Evolutionary conservation across 2,113 vertebrate genomes (phyloP).

Genomic region (Crocuta crocuta): DNA sequence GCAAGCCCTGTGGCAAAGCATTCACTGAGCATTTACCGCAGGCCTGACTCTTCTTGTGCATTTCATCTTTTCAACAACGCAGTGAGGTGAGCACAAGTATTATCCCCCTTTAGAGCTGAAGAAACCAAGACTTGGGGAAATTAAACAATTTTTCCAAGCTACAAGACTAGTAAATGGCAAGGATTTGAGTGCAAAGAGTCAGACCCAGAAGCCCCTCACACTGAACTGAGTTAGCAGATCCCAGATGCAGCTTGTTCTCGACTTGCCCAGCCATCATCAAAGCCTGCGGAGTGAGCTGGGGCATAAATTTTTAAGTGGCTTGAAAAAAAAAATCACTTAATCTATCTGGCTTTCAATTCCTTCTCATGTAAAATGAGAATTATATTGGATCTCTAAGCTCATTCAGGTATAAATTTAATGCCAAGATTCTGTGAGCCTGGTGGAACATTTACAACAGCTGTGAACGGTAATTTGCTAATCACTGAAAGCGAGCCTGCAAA

Average conservation of each 20-base stretch:
- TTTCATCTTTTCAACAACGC: background rate
- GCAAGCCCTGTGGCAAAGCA: background rate
- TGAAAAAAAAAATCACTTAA: constrained; percentile 47
- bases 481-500: background rate
- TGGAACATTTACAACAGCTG: background rate
- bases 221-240: background rate
- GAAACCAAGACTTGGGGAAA: background rate
- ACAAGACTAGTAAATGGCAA: background rate
- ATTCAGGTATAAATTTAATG: constrained; percentile 44
- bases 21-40: background rate
- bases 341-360: constrained; percentile 37
- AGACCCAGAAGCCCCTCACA: background rate
- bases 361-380: constrained; percentile 45
- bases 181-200: background rate
- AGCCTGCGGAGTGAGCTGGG: background rate
- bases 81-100: background rate
- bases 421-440: constrained; percentile 9
- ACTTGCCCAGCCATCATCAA: background rate
- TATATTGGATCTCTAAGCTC: constrained; percentile 36
- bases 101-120: background rate
- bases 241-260: background rate
- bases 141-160: background rate
- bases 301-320: constrained; percentile 31
- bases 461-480: background rate
- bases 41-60: background rate